A percentile compares a stretch with the other conserved stretches of the same genome.
Evolutionary conservation across 2,888 invertebrate genomes (phyloP).

Genomic region (Minunthozetes semirufus): DNA sequence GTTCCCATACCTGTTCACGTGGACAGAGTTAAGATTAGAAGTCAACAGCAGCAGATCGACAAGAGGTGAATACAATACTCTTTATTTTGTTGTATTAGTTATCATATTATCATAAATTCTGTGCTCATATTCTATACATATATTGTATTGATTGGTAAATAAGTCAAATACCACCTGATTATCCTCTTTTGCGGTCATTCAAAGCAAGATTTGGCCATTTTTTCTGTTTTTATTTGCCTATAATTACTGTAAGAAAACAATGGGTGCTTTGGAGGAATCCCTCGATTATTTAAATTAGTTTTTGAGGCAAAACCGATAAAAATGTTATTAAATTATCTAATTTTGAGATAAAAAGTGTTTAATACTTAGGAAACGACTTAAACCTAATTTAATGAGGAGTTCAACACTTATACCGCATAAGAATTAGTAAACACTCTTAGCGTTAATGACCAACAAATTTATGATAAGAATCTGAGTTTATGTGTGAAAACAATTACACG

Average conservation of each 20-base stretch:
- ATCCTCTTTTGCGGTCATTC: no score
- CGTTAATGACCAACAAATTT: slow-evolving; percentile 16
- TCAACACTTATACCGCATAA: neutral
- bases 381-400: neutral
- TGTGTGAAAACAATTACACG: neutral
- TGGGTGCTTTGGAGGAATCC: no score
- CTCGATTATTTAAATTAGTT: no score
- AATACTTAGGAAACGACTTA: neutral
- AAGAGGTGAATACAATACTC: slow-evolving; percentile 18
- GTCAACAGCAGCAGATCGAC: slow-evolving; percentile 47
- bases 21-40: slow-evolving; percentile 48
- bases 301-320: no score
- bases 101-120: no score
- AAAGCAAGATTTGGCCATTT: no score
- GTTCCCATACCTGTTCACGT: slow-evolving; percentile 51
- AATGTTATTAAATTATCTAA: neutral
- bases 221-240: no score
- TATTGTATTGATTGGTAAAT: no score
- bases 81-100: neutral
- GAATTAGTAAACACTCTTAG: neutral
- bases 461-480: neutral
- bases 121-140: no score
- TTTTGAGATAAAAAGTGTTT: neutral
- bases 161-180: no score
- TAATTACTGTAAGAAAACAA: no score